Evolutionary conservation across 2,113 vertebrate species (phyloP), one percentile per base, ranked within the genome.

Genomic region (Entelurus aequoreus): DNA sequence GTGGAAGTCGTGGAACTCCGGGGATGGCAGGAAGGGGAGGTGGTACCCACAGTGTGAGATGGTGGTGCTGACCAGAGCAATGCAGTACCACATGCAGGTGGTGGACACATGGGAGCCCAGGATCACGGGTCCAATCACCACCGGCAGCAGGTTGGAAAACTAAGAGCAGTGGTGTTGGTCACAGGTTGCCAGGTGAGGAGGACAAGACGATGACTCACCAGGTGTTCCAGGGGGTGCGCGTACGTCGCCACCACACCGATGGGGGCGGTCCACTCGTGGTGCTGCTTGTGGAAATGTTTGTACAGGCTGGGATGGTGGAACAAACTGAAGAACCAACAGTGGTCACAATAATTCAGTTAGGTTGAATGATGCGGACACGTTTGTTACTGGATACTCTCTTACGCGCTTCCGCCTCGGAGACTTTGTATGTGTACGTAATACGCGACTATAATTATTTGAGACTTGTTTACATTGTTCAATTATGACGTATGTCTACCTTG

Each of bases 261-360:
- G 63, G 97, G 95, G 4, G 95, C 94, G 0, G 97, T 99, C 95
- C 96, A 98, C 74, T 98, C 94, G 0, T 98, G 94, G 77, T 99
- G 96, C 77, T 95, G 91, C 90, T 98, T 99, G 79, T 94, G 95
- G 55, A 92, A 88, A 64, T 85, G 89, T 79, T 94, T 97, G 56
- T 95, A 98, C 52, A 97, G 73, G 38, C 79, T 7, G 0, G 95
- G 94, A 49, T 93, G 92, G 71, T 98, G 97, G 68, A 91, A 87
- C 8, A 98, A 82, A 80, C 97, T 98, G 74, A 60, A 6, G 2
- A 16, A 35, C 36, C 37, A 9, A 11, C 14, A 54, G 35, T 2
- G 8, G 15, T 5, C 14, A 48, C 48, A 6, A 15, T 6, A 48
- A 6, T 6, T 42, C 38, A 6, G 28, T 28, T 28, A 28, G 3